Evolutionary conservation across 2,888 invertebrate species (phyloP), one percentile per base, ranked within the genome.

Genomic region (Lepidocyrtinus sp.): DNA sequence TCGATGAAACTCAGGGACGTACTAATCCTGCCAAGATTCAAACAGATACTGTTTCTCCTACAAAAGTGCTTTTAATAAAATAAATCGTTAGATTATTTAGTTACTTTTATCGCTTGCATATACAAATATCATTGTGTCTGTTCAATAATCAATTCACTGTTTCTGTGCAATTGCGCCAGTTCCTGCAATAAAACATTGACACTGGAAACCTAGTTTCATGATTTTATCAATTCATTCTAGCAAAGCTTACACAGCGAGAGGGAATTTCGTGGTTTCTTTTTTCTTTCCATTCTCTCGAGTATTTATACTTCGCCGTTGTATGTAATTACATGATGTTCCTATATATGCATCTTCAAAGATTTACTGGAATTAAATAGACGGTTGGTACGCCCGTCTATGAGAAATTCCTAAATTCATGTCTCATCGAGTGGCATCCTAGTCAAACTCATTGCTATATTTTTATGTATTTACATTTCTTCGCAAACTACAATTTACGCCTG

Each of bases 231-330:
- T n/a, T 50, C 27, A n/a, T 15, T n/a, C 21, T 26, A 22, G 17
- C 25, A 27, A 19, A 19, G 36, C 19, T 19, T 5, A 19, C 7
- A 19, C 17, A 45, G n/a, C 19, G 27, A 71, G 71, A 45, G 71
- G 71, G 71, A 71, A 71, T 22, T 71, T 61, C 59, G 24, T 71
- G 71, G 71, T 71, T 71, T 71, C 61, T 70, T 7, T 27, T 1
- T 1, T 15, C 5, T 12, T 36, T 36, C 36, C 5, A 36, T n/a
- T n/a, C n/a, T n/a, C n/a, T n/a, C n/a, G 12, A 12, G 36, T 12
- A 36, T 36, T 36, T 7, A 36, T 36, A 36, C 12, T 5, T 5
- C 36, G 5, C 36, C n/a, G n/a, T n/a, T n/a, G n/a, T n/a, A 36
- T 7, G 5, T 12, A 36, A 36, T 12, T 36, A 36, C 36, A 36